Evolutionary conservation across 2,888 invertebrate species (phyloP).

Genomic region (Tetragonisca angustula): DNA sequence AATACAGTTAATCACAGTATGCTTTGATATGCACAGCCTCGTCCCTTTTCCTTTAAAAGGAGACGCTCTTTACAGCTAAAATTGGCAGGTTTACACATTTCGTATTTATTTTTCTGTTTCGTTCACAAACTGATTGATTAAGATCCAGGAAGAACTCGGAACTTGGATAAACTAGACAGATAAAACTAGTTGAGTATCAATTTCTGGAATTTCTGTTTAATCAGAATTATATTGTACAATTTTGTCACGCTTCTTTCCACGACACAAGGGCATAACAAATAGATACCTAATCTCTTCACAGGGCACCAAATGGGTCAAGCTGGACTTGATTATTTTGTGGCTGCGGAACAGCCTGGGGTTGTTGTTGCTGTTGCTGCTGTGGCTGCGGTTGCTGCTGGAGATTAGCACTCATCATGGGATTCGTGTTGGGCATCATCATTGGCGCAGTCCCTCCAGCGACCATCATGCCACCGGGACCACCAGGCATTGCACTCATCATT

Average conservation of each 20-base stretch:
- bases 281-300: constrained; percentile 79
- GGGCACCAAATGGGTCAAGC: constrained; percentile 86
- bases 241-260: not conserved
- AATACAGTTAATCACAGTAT: constrained; percentile 42
- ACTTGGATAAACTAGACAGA: not conserved
- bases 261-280: constrained; percentile 15
- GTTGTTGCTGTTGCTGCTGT: constrained; percentile 59
- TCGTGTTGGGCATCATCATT: constrained; percentile 77
- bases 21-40: constrained; percentile 1
- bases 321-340: constrained; percentile 84
- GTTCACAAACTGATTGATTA: not conserved
- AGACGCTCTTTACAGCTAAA: not conserved
- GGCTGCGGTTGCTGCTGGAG: constrained; percentile 59
- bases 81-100: not conserved
- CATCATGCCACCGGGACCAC: constrained; percentile 77
- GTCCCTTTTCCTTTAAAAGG: not conserved
- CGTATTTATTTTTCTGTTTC: not conserved
- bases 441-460: constrained; percentile 75
- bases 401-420: constrained; percentile 77
- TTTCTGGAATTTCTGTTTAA: not conserved
- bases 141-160: not conserved
- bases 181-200: not conserved
- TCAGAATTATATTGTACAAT: not conserved
- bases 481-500: constrained; percentile 79
- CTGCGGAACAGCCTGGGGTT: constrained; percentile 79